A percentile compares a stretch with the other conserved stretches of the same genome.
These are phyloP conservation scores for Drosophila lacertosa DNA, from an alignment of 1,140 invertebrate genomes.

Conservation along the genomic window DNA sequence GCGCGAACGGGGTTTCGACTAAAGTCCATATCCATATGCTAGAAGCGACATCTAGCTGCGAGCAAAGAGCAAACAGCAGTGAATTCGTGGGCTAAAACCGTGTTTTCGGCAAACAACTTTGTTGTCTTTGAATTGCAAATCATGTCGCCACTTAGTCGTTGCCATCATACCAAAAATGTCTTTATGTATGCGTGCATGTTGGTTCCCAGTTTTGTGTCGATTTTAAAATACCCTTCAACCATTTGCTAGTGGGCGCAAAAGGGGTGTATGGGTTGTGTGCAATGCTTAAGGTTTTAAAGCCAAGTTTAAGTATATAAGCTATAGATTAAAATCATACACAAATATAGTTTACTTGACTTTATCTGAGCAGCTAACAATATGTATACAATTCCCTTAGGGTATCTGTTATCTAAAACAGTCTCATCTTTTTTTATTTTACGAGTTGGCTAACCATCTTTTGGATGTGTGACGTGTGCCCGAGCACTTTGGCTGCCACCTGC, in stretches of 20 bases:
- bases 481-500: slow-evolving; percentile 63
- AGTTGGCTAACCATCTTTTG: slow-evolving; percentile 29
- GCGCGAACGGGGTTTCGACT: background rate
- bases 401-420: background rate
- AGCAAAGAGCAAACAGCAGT: slow-evolving; percentile 1
- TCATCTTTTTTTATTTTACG: slow-evolving; percentile 20
- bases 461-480: slow-evolving; percentile 37
- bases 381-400: too few species aligned
- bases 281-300: too few species aligned
- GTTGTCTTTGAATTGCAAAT: slow-evolving; percentile 79
- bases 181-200: slow-evolving; percentile 79
- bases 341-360: too few species aligned
- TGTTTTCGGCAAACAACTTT: slow-evolving; percentile 59
- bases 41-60: background rate
- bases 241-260: too few species aligned
- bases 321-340: too few species aligned
- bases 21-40: slow-evolving; percentile 36
- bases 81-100: slow-evolving; percentile 25
- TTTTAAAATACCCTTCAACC: background rate
- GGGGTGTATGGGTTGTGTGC: too few species aligned
- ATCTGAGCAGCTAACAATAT: too few species aligned
- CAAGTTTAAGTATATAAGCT: too few species aligned
- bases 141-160: slow-evolving; percentile 61
- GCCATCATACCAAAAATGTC: slow-evolving; percentile 54
- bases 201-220: slow-evolving; percentile 1